Conservation (phyloP, 2,113 vertebrate genomes). For the Panurus biarmicus region DNA sequence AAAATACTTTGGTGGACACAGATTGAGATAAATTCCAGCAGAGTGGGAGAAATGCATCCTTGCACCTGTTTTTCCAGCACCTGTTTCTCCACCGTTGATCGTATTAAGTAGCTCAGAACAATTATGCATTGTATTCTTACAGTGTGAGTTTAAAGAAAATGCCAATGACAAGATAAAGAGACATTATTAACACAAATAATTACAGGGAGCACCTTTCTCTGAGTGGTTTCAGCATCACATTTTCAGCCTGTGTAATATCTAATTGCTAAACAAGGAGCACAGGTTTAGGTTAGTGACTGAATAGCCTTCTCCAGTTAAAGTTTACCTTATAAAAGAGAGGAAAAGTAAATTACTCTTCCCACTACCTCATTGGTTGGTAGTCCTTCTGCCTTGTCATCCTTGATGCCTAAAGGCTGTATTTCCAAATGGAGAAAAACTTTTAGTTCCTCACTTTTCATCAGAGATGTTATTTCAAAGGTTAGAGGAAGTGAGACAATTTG, state of each 20-base stretch:
- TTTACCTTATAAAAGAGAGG: background rate
- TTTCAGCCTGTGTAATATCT: background rate
- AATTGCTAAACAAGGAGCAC: background rate
- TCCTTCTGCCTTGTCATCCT: background rate
- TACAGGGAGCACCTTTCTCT: background rate
- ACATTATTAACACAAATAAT: background rate
- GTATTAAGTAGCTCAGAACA: background rate
- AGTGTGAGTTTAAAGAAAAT: background rate
- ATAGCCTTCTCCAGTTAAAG: background rate
- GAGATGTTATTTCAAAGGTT: constrained; percentile 23
- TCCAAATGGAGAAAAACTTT: constrained; percentile 12
- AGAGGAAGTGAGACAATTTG: background rate
- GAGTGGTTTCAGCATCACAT: background rate
- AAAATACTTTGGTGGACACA: background rate
- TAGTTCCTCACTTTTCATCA: background rate
- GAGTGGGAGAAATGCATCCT: background rate
- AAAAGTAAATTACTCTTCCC: constrained; percentile 13
- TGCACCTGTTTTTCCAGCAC: background rate
- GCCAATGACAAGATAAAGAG: background rate
- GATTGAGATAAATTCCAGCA: constrained; percentile 31
- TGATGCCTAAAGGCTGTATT: constrained; percentile 11
- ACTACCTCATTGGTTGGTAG: background rate
- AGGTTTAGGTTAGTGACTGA: background rate
- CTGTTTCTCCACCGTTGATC: background rate
- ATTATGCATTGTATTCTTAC: background rate